Conservation (phyloP, 2,113 vertebrate species). For the Bujurquina vittata region DNA sequence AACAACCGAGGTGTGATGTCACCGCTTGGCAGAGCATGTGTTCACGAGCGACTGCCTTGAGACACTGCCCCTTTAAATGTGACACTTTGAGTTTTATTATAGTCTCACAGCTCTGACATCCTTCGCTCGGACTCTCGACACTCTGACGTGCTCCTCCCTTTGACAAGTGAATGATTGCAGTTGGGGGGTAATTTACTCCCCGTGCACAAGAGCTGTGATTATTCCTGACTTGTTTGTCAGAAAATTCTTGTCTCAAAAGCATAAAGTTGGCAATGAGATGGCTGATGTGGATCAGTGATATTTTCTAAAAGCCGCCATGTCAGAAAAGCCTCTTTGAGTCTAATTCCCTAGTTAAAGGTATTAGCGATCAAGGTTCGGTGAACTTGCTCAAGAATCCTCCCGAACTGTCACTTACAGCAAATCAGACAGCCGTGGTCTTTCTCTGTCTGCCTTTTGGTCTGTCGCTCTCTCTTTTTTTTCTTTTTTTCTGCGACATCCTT, state of each 20-base stretch:
- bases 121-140: constrained; percentile 11
- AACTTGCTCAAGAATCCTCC: constrained; percentile 58
- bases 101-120: constrained; percentile 31
- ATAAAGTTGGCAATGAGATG: constrained; percentile 49
- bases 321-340: constrained; percentile 71
- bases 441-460: constrained; percentile 7
- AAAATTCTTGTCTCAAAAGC: constrained; percentile 35
- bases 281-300: constrained; percentile 66
- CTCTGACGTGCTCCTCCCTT: neutral
- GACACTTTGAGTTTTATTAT: constrained; percentile 49
- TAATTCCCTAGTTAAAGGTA: constrained; percentile 73
- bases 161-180: constrained; percentile 56
- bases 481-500: neutral
- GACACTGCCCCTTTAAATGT: constrained; percentile 60
- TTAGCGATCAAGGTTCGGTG: constrained; percentile 66
- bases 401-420: constrained; percentile 58
- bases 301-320: constrained; percentile 49
- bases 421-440: constrained; percentile 50
- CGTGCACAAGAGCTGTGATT: constrained; percentile 18
- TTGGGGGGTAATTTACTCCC: constrained; percentile 34
- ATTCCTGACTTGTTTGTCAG: constrained; percentile 57
- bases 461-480: neutral
- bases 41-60: constrained; percentile 62
- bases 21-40: constrained; percentile 68
- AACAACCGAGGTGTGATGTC: constrained; percentile 74